phyloP scores from a whole-genome alignment of 2,888 invertebrate species.

The Salpingus planirostris region DNA sequence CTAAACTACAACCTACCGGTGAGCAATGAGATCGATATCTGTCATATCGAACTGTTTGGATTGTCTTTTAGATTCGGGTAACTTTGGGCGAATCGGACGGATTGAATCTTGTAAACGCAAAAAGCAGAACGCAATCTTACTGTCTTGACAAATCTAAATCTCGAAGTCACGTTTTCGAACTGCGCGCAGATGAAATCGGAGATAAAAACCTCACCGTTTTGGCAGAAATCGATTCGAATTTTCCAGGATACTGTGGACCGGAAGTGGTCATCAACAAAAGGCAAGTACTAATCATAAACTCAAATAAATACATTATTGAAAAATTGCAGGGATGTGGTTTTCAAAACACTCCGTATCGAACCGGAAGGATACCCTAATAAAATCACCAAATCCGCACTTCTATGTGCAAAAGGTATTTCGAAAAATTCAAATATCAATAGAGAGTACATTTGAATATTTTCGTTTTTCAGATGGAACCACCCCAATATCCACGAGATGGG shows the following conservation, averaged over 20 bases:
- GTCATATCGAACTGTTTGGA: constrained; percentile 1
- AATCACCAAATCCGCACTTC: constrained; percentile 54
- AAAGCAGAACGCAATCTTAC: constrained; percentile 24
- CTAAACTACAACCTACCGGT: constrained; percentile 60
- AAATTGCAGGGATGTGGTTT: constrained; percentile 51
- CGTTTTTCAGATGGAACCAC: no score
- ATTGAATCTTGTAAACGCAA: constrained; percentile 23
- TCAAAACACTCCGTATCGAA: constrained; percentile 53
- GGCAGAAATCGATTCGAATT: constrained; percentile 43
- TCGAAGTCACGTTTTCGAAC: constrained; percentile 30
- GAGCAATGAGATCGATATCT: constrained; percentile 20
- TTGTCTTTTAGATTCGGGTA: constrained; percentile 26
- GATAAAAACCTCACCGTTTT: constrained; percentile 45
- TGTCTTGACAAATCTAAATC: constrained; percentile 33
- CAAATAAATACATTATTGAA: no score
- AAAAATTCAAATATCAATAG: no score
- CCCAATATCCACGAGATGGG: constrained; percentile 42
- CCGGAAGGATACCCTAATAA: constrained; percentile 64
- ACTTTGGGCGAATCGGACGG: constrained; percentile 27
- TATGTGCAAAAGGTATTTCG: constrained; percentile 57
- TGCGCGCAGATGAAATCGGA: constrained; percentile 30
- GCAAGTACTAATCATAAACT: constrained; percentile 24
- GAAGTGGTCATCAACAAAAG: constrained; percentile 41
- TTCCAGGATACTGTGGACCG: constrained; percentile 43
- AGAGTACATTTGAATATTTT: no score